These are phyloP conservation scores for Simalia tracyae DNA, from an alignment of 2,797 vertebrate genomes.

Conservation along the genomic window DNA sequence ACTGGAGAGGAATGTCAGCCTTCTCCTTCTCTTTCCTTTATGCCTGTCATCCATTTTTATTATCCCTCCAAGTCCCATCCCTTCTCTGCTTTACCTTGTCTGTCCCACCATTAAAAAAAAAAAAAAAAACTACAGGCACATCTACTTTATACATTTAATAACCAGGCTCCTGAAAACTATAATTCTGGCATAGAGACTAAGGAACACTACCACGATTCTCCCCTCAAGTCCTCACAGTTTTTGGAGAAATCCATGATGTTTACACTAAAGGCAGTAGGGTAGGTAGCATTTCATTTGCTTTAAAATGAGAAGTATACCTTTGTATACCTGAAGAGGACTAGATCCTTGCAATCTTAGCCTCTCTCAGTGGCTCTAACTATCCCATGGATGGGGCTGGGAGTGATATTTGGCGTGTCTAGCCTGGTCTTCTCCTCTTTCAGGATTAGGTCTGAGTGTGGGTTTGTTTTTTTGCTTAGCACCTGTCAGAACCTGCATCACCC, in stretches of 20 bases:
- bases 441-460: neutral
- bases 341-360: neutral
- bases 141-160: neutral
- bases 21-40: neutral
- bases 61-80: neutral
- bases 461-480: neutral
- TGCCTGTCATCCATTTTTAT: neutral
- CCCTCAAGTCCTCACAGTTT: neutral
- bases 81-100: neutral
- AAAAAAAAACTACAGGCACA: too few species aligned
- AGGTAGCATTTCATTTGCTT: neutral
- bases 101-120: neutral
- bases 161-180: neutral
- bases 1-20: neutral
- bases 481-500: too few species aligned
- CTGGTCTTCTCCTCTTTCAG: neutral
- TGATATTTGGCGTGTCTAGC: neutral
- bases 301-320: neutral
- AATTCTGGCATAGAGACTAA: neutral
- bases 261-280: neutral
- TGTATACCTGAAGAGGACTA: neutral
- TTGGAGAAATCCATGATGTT: neutral
- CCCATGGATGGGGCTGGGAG: neutral
- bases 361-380: neutral
- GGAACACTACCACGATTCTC: neutral